Evolutionary conservation across 2,888 invertebrate species (phyloP).

Genomic region (Calameuta pallipes): DNA sequence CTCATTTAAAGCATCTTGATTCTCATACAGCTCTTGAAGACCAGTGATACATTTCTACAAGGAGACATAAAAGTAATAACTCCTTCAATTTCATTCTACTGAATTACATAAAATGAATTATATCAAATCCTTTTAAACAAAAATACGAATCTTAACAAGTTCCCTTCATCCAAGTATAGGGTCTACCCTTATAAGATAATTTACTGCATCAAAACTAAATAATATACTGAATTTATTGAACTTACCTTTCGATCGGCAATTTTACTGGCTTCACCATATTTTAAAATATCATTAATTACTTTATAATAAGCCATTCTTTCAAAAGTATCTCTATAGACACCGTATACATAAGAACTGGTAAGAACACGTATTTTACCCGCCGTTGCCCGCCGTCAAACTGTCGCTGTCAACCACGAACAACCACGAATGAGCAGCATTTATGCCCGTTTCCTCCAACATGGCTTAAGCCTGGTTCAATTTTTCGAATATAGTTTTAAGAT

Average conservation of each 20-base stretch:
- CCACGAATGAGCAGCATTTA: neutral
- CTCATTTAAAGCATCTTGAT: slow-evolving; percentile 36
- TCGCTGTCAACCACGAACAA: neutral
- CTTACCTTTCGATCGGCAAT: neutral
- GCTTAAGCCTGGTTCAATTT: too few species aligned
- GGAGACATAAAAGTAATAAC: neutral
- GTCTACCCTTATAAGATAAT: neutral
- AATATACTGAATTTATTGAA: neutral
- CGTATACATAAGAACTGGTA: neutral
- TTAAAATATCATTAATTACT: neutral
- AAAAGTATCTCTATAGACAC: neutral
- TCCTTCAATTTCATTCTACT: neutral
- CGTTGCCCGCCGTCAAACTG: neutral
- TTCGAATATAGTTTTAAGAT: too few species aligned
- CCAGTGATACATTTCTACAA: slow-evolving; percentile 43
- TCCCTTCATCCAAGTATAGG: neutral
- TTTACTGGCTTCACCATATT: neutral
- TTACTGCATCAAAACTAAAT: neutral
- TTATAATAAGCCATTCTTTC: neutral
- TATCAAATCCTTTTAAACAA: neutral
- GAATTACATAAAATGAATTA: slow-evolving; percentile 4
- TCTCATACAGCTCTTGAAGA: slow-evolving; percentile 41
- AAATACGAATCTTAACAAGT: neutral
- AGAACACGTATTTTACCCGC: neutral
- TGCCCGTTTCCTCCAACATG: too few species aligned